Evolutionary conservation across 2,888 invertebrate genomes (phyloP), one percentile per base, ranked within the genome.

Genomic region (Drosophila tripunctata): DNA sequence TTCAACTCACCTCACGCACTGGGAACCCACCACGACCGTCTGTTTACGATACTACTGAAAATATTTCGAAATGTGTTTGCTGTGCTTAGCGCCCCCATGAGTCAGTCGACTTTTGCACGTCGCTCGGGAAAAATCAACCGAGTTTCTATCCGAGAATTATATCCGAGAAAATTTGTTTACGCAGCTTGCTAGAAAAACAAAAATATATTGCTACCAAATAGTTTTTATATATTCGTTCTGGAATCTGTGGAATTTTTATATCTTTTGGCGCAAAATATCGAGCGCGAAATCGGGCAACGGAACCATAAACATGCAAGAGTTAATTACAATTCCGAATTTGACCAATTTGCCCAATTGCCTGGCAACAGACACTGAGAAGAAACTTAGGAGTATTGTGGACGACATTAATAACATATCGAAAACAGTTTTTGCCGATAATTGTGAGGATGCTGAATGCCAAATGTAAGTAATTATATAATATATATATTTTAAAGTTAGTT

Each of bases 241-340:
- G 88, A 86, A 83, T 83, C 69, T 70, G 70, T 66, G 77, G 88
- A 83, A 83, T 83, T 88, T 76, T 63, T 74, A 86, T 76, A 79
- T 67, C 62, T 51, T 54, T 56, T 68, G 70, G 50, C 56, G 63
- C 47, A 48, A 62, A 76, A 56, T 62, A 45, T n/a, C 1, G 4
- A 41, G 47, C 62, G 63, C 40, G 31, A 76, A 79, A 62, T 73
- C 66, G 60, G 66, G 19, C 57, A 64, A 62, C 47, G 33, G 54
- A 47, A 69, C 57, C 64, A 61, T 66, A 75, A 83, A 74, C 65
- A 83, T 83, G 88, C 81, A 88, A 67, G 78, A 88, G 47, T 56
- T 83, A 70, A 85, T 79, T 65, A 60, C 71, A 44, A 69, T 72
- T 44, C 61, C 68, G 21, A 64, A 48, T 56, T 17, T 78, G 50